Evolutionary conservation across 2,797 vertebrate genomes (phyloP), one percentile per base, ranked within the genome.

Genomic region (Acipenser transmontanus): DNA sequence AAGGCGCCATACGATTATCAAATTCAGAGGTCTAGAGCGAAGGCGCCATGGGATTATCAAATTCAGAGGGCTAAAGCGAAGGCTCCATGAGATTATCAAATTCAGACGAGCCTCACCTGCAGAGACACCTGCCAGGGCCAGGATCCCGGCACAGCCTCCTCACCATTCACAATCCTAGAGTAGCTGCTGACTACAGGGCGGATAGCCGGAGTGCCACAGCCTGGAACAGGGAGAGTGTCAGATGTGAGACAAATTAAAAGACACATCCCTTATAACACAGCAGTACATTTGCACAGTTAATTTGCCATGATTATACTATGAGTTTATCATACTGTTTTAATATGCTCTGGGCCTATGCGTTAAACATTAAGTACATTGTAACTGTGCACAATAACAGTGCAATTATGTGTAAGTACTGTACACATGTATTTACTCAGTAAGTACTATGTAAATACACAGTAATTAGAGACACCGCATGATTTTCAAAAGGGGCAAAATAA

Each of bases 121-220:
- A 93, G 83, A 50, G 91, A 93, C 74, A 91, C 89, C 85, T 93
- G 89, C 91, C 91, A 93, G 74, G 91, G 92, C 91, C 93, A 93
- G 71, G 92, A 94, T 71, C 91, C 84, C 1, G 91, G 85, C 34
- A 89, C 65, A 0, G 91, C 89, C 34, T 91, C 88, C 77, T 93
- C 92, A 8, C 92, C 91, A 1, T 92, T 93, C 59, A 93, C 86
- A 0, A 94, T 92, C 64, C 90, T 88, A 63, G 90, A 62, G 17
- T 91, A 90, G 0, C 91, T 85, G 0, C 69, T 84, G 64, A 94
- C 63, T 59, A 88, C 50, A 0, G 91, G 91, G 0, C 70, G 0
- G 71, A 93, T 84, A 71, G 83, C 73, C 0, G 90, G 92, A 20
- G 67, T 7, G 1, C 91, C 91, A 6, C 91, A 93, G 54, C 89